These are phyloP conservation scores for Antheraea assamensis DNA, from an alignment of 2,888 invertebrate genomes.

Conservation along the genomic window DNA sequence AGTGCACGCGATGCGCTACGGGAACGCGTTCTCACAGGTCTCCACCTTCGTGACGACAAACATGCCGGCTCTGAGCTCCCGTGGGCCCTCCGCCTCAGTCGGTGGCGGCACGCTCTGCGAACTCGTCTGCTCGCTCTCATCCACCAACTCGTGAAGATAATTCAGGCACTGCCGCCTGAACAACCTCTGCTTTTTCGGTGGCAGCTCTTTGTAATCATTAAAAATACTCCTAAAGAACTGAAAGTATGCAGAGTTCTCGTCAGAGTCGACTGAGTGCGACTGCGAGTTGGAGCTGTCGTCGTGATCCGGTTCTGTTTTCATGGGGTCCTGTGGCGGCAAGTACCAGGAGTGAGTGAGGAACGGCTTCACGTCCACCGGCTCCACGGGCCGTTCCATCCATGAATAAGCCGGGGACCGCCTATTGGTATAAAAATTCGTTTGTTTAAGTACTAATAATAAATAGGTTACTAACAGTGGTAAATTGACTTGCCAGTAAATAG, in stretches of 20 bases:
- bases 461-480: too few species aligned
- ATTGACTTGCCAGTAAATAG: too few species aligned
- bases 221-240: constrained; percentile 73
- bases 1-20: too few species aligned
- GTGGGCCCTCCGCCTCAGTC: constrained; percentile 1
- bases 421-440: neutral
- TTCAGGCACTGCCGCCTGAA: constrained; percentile 65
- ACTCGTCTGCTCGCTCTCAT: constrained; percentile 51
- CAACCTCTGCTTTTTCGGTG: constrained; percentile 51
- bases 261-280: constrained; percentile 54
- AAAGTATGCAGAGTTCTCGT: constrained; percentile 68
- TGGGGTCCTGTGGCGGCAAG: constrained; percentile 25
- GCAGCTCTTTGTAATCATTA: constrained; percentile 63
- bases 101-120: constrained; percentile 33
- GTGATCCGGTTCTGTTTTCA: constrained; percentile 43
- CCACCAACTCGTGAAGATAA: constrained; percentile 63
- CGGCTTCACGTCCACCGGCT: constrained; percentile 37
- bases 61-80: neutral
- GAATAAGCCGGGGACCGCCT: constrained; percentile 19
- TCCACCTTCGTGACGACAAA: neutral
- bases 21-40: neutral
- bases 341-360: constrained; percentile 43
- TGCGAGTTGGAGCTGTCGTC: constrained; percentile 51
- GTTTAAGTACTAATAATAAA: neutral
- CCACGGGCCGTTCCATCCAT: constrained; percentile 25